Conservation (phyloP, 1,140 invertebrate genomes). For the Trichonephila clavata region DNA sequence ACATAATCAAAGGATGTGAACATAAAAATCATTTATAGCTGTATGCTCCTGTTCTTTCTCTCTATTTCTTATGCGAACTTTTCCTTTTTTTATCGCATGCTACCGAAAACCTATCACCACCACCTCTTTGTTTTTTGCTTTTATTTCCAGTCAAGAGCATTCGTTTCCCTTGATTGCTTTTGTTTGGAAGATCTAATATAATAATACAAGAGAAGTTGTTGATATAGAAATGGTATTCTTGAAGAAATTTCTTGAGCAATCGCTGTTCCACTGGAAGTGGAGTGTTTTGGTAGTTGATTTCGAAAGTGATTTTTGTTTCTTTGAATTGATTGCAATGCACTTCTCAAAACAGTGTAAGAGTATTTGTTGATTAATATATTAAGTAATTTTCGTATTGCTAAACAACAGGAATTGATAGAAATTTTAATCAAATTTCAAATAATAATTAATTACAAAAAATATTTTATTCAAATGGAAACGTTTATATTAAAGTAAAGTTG, state of each 20-base stretch:
- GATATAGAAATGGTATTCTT: neutral
- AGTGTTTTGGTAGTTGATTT: neutral
- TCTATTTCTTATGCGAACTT: neutral
- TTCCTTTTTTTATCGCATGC: neutral
- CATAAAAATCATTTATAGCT: slow-evolving; percentile 29
- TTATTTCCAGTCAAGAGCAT: neutral
- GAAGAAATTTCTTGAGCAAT: neutral
- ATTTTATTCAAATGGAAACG: too few species aligned
- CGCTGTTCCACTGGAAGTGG: neutral
- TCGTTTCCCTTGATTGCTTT: slow-evolving; percentile 53
- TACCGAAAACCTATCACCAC: slow-evolving; percentile 11
- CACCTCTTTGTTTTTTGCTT: neutral
- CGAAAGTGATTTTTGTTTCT: neutral
- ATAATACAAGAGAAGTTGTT: neutral
- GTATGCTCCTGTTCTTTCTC: neutral
- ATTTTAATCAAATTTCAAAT: too few species aligned
- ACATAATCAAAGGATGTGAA: neutral
- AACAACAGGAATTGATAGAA: too few species aligned
- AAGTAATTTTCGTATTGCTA: too few species aligned
- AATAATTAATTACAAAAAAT: too few species aligned
- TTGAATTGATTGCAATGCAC: neutral
- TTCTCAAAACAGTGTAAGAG: too few species aligned
- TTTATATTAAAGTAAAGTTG: too few species aligned
- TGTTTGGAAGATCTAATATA: slow-evolving; percentile 16
- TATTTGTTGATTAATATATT: too few species aligned